Evolutionary conservation across 1,140 invertebrate genomes (phyloP), one percentile per base, ranked within the genome.

Genomic region (Achroia grisella): DNA sequence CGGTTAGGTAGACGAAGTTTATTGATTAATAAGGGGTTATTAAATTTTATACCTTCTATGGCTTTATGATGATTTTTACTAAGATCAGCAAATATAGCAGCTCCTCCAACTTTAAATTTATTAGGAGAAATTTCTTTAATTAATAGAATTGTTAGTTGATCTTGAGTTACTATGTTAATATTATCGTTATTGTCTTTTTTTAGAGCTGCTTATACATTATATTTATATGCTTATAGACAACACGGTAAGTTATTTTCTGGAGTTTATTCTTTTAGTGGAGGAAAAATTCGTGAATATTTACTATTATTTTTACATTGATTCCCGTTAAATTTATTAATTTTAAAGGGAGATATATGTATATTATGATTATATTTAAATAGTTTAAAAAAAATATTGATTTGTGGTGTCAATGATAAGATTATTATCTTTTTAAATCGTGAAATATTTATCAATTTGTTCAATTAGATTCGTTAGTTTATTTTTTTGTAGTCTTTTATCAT

Each of bases 341-440:
- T 89, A 74, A 86, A 87, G 66, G 62, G 76, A 64, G 82, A 86
- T 61, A 79, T 68, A 70, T 77, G 80, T 70, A 67, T 79, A 57
- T 70, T 87, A 69, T 86, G 72, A 72, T 72, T 87, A 79, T 86
- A 86, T 81, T 88, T 88, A 87, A 86, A 87, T 89, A 87, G 86
- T 89, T 89, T 88, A 88, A 72, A 56, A 84, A 65, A 89, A 89
- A 89, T 87, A 69, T 87, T 89, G 78, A 88, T 88, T 88, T 89
- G 88, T 89, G 88, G 85, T 53, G 52, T 88, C 82, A 89, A 83
- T 76, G 65, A 87, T 84, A 80, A 86, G 70, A 72, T 53, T 59
- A 46, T 14, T 74, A 50, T 73, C 60, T 80, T 71, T 70, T 79
- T 83, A 79, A 70, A 62, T 77, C 71, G 78, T 81, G 65, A 68